Percentiles rank a stretch among this genome's conserved stretches.
These are phyloP conservation scores for Champsocephalus esox DNA, from an alignment of 2,797 vertebrate species.

Conservation along the genomic window DNA sequence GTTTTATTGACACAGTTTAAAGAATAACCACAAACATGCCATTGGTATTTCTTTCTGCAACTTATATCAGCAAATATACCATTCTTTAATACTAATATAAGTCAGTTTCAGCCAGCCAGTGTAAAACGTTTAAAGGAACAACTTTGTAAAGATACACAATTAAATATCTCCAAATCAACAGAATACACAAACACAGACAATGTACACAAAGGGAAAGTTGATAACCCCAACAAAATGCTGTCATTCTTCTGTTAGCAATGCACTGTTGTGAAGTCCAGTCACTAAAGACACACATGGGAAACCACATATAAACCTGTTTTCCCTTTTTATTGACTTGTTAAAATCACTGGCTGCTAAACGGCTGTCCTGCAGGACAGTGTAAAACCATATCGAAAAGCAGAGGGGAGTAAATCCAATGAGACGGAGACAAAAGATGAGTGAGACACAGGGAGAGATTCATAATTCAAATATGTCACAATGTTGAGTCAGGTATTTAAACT, in stretches of 20 bases:
- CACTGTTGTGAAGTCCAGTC: conserved; percentile 16
- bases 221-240: too few species aligned
- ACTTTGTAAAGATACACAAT: not conserved
- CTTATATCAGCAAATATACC: not conserved
- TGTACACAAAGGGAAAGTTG: not conserved
- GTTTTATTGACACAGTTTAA: not conserved
- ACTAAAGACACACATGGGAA: conserved; percentile 52
- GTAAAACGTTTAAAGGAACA: not conserved
- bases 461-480: conserved; percentile 63
- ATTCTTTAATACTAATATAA: not conserved
- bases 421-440: conserved; percentile 25
- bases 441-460: conserved; percentile 47
- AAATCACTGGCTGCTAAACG: conserved; percentile 74
- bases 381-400: conserved; percentile 65
- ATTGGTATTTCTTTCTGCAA: not conserved
- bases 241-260: conserved; percentile 1
- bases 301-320: conserved; percentile 52
- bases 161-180: not conserved
- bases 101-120: not conserved
- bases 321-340: conserved; percentile 77
- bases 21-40: not conserved
- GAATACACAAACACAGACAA: not conserved
- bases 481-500: conserved; percentile 72
- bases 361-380: conserved; percentile 61
- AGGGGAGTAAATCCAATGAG: conserved; percentile 46